phyloP scores from a whole-genome alignment of 2,113 vertebrate species.

The Cacatua alba region DNA sequence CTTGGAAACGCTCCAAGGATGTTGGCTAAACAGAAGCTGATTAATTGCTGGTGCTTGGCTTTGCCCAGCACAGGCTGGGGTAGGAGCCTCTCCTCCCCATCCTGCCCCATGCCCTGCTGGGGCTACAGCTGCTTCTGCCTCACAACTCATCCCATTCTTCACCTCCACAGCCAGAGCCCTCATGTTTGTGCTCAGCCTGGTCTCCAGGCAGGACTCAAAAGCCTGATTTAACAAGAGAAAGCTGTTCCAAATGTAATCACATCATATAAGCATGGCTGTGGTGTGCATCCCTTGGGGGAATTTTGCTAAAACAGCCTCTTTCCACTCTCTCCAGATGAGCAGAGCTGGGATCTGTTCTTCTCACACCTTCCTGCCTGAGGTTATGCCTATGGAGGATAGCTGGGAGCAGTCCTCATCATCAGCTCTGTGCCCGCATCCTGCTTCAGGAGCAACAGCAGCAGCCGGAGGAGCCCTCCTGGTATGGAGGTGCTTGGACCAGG shows the following conservation, averaged over 20 bases:
- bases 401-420: not conserved
- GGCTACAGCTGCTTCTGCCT: not conserved
- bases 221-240: rapidly evolving
- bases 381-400: not conserved
- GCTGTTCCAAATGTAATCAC: not conserved
- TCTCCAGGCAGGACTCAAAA: not conserved
- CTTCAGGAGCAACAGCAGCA: not conserved
- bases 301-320: not conserved
- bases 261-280: rapidly evolving
- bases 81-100: not conserved
- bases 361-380: rapidly evolving
- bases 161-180: rapidly evolving
- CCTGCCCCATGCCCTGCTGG: not conserved
- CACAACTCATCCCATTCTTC: rapidly evolving
- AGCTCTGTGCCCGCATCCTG: not conserved
- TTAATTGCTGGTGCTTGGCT: not conserved
- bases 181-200: not conserved
- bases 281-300: too few relatives aligned
- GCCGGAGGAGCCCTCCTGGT: not conserved
- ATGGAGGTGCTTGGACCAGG: not conserved
- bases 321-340: not conserved
- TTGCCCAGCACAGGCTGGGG: not conserved
- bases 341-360: not conserved
- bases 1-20: not conserved
- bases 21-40: not conserved